Percentiles rank a stretch among this genome's conserved stretches.
These are phyloP conservation scores for Polydesmus complanatus DNA, from an alignment of 2,888 invertebrate species.

Conservation along the genomic window DNA sequence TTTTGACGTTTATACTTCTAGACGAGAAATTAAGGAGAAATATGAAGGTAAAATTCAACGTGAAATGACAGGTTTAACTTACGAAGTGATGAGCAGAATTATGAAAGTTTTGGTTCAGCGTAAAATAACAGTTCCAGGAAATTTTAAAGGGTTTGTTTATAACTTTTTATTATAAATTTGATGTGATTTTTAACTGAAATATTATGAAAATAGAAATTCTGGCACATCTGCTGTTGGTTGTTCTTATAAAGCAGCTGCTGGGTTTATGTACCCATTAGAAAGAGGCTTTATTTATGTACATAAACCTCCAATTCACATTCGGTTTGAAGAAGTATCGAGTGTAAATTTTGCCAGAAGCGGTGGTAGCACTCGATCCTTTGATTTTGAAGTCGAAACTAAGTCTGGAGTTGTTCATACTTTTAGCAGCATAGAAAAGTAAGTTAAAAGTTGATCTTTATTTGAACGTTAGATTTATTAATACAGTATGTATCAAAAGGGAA, in stretches of 20 bases:
- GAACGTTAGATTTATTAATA: neutral
- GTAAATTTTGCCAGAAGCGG: slow-evolving; percentile 94
- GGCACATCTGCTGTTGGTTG: slow-evolving; percentile 83
- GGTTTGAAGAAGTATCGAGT: slow-evolving; percentile 87
- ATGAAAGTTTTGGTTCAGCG: slow-evolving; percentile 92
- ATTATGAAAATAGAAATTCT: slow-evolving; percentile 44
- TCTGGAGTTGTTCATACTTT: slow-evolving; percentile 80
- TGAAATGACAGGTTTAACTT: slow-evolving; percentile 81
- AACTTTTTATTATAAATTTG: slow-evolving; percentile 1
- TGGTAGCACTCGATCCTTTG: slow-evolving; percentile 52
- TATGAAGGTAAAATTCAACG: slow-evolving; percentile 84
- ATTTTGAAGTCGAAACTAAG: slow-evolving; percentile 58
- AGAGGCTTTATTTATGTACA: slow-evolving; percentile 97
- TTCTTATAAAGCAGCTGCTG: slow-evolving; percentile 95
- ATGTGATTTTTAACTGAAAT: no score
- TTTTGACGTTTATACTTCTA: slow-evolving; percentile 28
- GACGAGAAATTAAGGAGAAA: slow-evolving; percentile 79
- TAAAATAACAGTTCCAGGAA: slow-evolving; percentile 87
- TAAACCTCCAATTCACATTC: slow-evolving; percentile 93
- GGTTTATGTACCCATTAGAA: slow-evolving; percentile 91
- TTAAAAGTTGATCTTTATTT: slow-evolving; percentile 12
- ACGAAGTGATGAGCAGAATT: slow-evolving; percentile 87
- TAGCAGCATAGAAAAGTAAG: slow-evolving; percentile 84
- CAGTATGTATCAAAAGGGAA: slow-evolving; percentile 40
- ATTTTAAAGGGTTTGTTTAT: slow-evolving; percentile 66